Conservation (phyloP, 2,888 invertebrate genomes). For the Caenorhabditis macrosperma region DNA sequence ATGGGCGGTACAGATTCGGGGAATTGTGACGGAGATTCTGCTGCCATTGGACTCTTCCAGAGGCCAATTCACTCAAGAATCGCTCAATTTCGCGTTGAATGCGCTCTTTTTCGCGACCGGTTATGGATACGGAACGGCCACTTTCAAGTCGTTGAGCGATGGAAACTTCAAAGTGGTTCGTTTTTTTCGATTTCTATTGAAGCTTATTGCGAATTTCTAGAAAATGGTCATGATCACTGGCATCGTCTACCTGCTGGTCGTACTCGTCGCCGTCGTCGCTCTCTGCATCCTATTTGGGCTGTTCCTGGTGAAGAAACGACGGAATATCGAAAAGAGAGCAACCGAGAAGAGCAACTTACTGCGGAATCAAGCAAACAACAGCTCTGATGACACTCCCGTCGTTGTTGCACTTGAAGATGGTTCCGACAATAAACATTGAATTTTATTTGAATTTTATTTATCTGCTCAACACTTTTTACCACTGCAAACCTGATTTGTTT, state of each 20-base stretch:
- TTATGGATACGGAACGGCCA: constrained; percentile 32
- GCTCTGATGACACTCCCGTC: constrained; percentile 22
- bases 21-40: constrained; percentile 9
- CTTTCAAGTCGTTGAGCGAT: constrained; percentile 35
- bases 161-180: constrained; percentile 26
- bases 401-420: constrained; percentile 25
- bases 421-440: constrained; percentile 21
- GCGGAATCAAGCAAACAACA: constrained; percentile 39
- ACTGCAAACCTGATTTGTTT: no score
- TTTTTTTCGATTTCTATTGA: background rate
- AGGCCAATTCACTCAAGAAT: background rate
- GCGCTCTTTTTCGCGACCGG: constrained; percentile 38
- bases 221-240: constrained; percentile 13
- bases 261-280: constrained; percentile 14
- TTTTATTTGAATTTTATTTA: no score
- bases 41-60: constrained; percentile 19
- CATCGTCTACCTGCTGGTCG: background rate
- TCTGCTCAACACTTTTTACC: no score
- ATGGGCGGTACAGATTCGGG: constrained; percentile 46
- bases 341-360: constrained; percentile 38
- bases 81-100: constrained; percentile 31
- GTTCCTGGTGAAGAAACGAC: constrained; percentile 10
- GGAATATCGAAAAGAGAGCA: constrained; percentile 20
- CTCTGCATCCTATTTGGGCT: constrained; percentile 6
- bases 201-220: constrained; percentile 2